phyloP scores from a whole-genome alignment of 2,797 vertebrate species.

The Gallinago solitaria region DNA sequence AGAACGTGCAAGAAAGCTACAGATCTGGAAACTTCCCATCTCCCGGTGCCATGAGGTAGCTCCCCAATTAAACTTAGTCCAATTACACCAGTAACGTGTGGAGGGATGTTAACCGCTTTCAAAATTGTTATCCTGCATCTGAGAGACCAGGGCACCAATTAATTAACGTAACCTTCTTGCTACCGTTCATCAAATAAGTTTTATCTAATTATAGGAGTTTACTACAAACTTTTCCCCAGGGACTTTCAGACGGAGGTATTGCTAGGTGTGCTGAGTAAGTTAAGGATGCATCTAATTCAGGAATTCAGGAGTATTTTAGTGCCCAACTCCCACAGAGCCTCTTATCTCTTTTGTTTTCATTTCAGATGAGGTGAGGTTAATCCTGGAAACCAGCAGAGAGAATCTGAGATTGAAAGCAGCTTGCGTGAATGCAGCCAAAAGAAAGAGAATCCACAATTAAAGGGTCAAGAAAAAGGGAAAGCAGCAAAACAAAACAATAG shows the following conservation, averaged over 20 bases:
- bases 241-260: slow-evolving; percentile 11
- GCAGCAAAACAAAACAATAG: neutral
- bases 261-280: neutral
- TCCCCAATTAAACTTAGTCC: neutral
- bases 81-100: neutral
- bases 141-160: neutral
- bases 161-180: neutral
- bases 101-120: neutral
- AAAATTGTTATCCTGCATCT: neutral
- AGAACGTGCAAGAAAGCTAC: neutral
- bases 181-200: neutral
- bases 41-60: neutral
- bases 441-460: neutral
- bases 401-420: neutral
- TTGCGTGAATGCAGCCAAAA: neutral
- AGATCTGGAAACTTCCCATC: neutral
- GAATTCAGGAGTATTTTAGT: neutral
- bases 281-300: neutral
- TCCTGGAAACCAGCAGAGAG: neutral
- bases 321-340: neutral
- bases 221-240: slow-evolving; percentile 30
- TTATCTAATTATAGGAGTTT: slow-evolving; percentile 5
- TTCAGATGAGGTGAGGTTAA: neutral
- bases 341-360: neutral
- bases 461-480: neutral